Evolutionary conservation across 2,888 invertebrate species (phyloP), one percentile per base, ranked within the genome.

Genomic region (Athrips mouffetella): DNA sequence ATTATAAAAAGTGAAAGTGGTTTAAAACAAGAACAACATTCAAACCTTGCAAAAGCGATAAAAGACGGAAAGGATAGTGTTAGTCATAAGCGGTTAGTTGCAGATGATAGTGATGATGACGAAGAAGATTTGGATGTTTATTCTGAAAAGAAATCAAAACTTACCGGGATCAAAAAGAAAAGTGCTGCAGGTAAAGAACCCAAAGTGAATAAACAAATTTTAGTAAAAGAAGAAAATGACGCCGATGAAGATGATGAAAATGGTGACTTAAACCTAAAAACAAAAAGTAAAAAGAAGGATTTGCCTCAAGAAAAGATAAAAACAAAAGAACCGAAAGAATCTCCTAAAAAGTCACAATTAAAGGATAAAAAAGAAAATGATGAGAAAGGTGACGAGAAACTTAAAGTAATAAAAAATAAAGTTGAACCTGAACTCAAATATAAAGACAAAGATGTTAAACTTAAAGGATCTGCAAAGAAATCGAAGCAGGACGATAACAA

Each of bases 1-100:
- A n/a, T n/a, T n/a, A 51, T 55, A 8, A 64, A 59, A 53, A 53
- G 62, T 42, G 64, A 60, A 58, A 58, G 58, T 21, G 65, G 62
- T 52, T 66, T 67, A 15, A 68, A 59, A 48, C 39, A 52, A 53
- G 54, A 65, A 50, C 65, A 67, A 48, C 39, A 56, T 51, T 45
- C 54, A 16, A 62, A 59, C 55, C 49, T 46, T 20, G 46, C 45
- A 15, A 53, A 52, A 50, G 62, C 50, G 46, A 48, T 21, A 15
- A 63, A 64, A 56, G 58, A 33, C 46, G 35, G 31, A 20, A 15
- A 18, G 8, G 50, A 15, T 13, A 15, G 48, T 52, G 51, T 20
- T 27, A 42, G 39, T 45, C 25, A 37, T 40, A 45, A 33, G 4
- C n/a, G 27, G 49, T 51, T 49, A 42, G 53, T 37, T 31, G 51